phyloP scores from a whole-genome alignment of 2,113 vertebrate genomes.

The Chrysemys picta region DNA sequence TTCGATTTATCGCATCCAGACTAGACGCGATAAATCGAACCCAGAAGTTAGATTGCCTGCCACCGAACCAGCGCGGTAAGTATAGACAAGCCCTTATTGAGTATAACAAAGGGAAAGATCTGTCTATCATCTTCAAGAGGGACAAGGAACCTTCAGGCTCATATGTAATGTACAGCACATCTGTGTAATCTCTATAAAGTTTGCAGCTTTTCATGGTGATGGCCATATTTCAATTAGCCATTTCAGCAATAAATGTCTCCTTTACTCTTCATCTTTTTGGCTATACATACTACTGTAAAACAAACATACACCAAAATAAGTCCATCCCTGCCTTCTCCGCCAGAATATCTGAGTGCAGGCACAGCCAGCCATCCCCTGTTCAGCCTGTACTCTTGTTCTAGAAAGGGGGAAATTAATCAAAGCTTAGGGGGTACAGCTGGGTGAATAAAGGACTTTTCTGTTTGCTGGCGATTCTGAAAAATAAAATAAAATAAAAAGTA shows the following conservation, averaged over 20 bases:
- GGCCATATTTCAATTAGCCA: background rate
- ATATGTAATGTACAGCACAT: background rate
- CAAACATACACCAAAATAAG: background rate
- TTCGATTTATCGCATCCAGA: too few species aligned
- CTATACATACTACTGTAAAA: background rate
- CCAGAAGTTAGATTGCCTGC: too few species aligned
- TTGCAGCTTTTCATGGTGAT: background rate
- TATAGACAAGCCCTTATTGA: too few species aligned
- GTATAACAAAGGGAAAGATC: background rate
- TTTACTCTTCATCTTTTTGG: background rate
- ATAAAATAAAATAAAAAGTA: background rate
- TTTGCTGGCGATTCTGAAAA: background rate
- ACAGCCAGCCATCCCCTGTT: background rate
- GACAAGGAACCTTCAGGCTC: background rate
- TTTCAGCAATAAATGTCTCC: background rate
- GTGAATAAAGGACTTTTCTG: background rate
- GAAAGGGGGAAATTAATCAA: slow-evolving; percentile 26
- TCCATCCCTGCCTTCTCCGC: background rate
- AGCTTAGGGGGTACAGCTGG: background rate
- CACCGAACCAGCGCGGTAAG: too few species aligned
- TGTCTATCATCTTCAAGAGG: background rate
- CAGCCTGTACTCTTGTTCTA: background rate
- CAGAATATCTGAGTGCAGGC: background rate
- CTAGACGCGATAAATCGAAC: too few species aligned
- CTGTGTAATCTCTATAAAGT: background rate